Evolutionary conservation across 2,888 invertebrate genomes (phyloP), one percentile per base, ranked within the genome.

Genomic region (Periphyllus acericola): DNA sequence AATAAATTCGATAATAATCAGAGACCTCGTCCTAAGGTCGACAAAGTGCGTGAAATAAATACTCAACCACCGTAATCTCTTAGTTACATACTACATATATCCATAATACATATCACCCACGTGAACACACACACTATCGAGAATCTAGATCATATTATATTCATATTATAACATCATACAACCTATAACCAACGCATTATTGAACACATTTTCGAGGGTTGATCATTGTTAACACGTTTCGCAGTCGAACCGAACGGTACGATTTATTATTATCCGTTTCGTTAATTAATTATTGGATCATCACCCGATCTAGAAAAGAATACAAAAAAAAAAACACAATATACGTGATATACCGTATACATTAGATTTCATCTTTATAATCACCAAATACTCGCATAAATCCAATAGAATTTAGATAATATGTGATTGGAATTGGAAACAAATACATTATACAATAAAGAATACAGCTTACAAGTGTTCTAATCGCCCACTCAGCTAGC

Each of bases 381-480:
- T 68, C 68, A 8, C 17, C 11, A 68, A 29, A n/a, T 11, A 68
- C 25, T 8, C 25, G 25, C n/a, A 29, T 68, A 68, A 68, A 68
- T 68, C 68, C 68, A 46, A 36, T 36, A 74, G 25, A 32, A 55
- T 55, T 52, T 46, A 55, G 78, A 78, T 78, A 78, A 78, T 52
- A 21, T 46, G 46, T 32, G 32, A 78, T 21, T 46, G 32, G 52
- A 78, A 32, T 46, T 14, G 46, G 46, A n/a, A n/a, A n/a, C n/a
- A n/a, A n/a, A n/a, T n/a, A n/a, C n/a, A n/a, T n/a, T n/a, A n/a
- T 25, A 78, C 52, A 78, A 78, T 78, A 78, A 32, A 78, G 29
- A 52, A 19, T 46, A 21, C 40, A 40, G 6, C 36, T 36, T 40
- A 19, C 52, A 52, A 32, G 21, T 52, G 32, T 52, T 52, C 32